Conservation (phyloP, 2,113 vertebrate species). For the Elephantulus edwardii region DNA sequence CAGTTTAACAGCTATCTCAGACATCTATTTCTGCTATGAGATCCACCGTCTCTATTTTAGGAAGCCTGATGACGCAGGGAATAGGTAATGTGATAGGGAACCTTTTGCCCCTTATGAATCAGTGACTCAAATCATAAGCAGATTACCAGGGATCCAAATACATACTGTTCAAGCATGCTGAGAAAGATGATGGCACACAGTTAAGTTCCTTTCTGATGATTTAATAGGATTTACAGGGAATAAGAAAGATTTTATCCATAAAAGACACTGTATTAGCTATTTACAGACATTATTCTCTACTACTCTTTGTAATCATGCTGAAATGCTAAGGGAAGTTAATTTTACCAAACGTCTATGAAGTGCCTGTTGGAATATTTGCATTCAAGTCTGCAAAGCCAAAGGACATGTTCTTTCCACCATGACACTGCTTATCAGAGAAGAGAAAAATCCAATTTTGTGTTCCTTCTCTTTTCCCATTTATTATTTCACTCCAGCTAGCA, state of each 20-base stretch:
- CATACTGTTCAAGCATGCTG: not conserved
- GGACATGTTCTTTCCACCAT: not conserved
- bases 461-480: not conserved
- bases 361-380: not conserved
- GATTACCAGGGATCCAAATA: not conserved
- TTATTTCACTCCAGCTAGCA: not conserved
- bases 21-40: constrained; percentile 37
- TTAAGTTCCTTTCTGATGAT: not conserved
- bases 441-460: not conserved
- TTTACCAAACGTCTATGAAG: not conserved
- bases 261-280: not conserved
- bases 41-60: constrained; percentile 44
- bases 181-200: not conserved
- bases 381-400: not conserved
- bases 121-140: not conserved
- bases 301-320: not conserved
- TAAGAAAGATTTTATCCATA: not conserved
- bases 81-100: constrained; percentile 46
- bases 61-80: constrained; percentile 53
- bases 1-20: constrained; percentile 35
- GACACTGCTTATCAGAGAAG: not conserved
- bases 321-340: not conserved
- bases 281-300: not conserved
- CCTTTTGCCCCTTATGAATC: constrained; percentile 38
- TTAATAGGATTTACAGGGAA: not conserved